Conservation (phyloP, 2,888 invertebrate genomes). For the Heliconius ethilla region DNA sequence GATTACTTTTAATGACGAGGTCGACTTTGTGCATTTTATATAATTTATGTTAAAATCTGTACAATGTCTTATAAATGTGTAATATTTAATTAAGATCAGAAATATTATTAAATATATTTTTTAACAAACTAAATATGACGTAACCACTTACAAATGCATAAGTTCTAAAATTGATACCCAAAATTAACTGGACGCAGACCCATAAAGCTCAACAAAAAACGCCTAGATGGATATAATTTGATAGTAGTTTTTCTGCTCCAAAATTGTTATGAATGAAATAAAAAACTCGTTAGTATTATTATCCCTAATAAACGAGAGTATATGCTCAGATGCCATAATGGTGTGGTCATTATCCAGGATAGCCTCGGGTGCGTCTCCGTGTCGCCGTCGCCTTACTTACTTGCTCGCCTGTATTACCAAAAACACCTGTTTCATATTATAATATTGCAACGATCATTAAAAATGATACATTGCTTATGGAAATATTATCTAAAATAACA, state of each 20-base stretch:
- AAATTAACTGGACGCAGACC: conserved; percentile 32
- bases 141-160: conserved; percentile 28
- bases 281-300: conserved; percentile 75
- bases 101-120: background rate
- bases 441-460: conserved; percentile 14
- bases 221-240: conserved; percentile 65
- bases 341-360: conserved; percentile 64
- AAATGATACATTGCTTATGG: conserved; percentile 18
- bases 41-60: no score
- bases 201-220: conserved; percentile 47
- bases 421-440: conserved; percentile 36
- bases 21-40: no score
- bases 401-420: conserved; percentile 42
- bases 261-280: conserved; percentile 59
- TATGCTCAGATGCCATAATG: conserved; percentile 65
- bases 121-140: background rate
- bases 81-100: background rate
- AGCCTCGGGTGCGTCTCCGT: conserved; percentile 57
- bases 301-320: conserved; percentile 73
- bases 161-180: conserved; percentile 28
- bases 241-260: conserved; percentile 55
- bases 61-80: no score
- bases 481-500: conserved; percentile 22
- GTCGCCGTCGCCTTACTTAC: conserved; percentile 56
- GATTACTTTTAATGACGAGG: no score